Conservation (phyloP, 2,113 vertebrate species). For the Alectura lathami region DNA sequence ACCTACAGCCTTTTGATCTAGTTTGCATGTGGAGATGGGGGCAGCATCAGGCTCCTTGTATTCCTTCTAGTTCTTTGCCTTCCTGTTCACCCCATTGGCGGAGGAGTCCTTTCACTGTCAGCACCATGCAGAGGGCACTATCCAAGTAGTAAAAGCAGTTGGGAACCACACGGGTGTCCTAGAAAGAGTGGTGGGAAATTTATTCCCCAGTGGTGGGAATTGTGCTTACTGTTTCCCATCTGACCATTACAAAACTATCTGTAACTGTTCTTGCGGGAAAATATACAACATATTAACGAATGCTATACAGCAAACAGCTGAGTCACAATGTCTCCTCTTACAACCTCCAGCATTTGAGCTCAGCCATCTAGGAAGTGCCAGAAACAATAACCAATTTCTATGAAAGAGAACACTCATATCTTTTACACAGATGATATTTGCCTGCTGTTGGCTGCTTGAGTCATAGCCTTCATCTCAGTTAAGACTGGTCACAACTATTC, state of each 20-base stretch:
- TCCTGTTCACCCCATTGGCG: neutral
- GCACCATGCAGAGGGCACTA: no score
- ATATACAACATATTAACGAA: neutral
- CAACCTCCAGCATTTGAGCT: constrained; percentile 10
- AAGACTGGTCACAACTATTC: constrained; percentile 56
- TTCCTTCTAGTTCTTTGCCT: neutral
- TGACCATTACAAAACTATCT: constrained; percentile 45
- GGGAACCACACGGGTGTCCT: neutral
- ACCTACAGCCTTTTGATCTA: neutral
- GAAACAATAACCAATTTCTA: constrained; percentile 3
- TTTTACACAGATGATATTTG: constrained; percentile 10
- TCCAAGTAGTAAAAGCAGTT: neutral
- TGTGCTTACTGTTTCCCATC: neutral
- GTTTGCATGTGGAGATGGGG: neutral
- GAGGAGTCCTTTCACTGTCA: neutral
- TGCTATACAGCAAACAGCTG: constrained; percentile 19
- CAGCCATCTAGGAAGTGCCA: constrained; percentile 18
- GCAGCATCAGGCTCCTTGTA: neutral
- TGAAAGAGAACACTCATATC: neutral
- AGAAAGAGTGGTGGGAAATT: neutral
- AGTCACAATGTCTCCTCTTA: constrained; percentile 8
- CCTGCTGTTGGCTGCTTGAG: constrained; percentile 24
- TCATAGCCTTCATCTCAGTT: constrained; percentile 10
- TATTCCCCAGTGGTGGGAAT: neutral
- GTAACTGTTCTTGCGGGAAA: constrained; percentile 42